Percentiles rank a stretch among this genome's conserved stretches.
These are phyloP conservation scores for Eupelmus urozonus DNA, from an alignment of 2,888 invertebrate genomes.

Conservation along the genomic window DNA sequence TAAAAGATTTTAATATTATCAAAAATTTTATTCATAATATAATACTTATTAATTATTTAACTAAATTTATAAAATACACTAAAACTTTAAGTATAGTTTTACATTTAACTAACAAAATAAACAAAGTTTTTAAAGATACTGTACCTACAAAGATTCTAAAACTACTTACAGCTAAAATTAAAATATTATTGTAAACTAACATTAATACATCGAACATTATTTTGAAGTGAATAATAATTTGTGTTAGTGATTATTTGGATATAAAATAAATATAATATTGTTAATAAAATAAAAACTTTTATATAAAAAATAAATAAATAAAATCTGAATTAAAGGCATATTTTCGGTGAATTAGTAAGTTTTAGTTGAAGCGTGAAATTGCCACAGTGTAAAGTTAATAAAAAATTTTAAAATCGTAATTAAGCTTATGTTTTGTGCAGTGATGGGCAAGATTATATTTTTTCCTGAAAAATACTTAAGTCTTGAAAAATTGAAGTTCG, in stretches of 20 bases:
- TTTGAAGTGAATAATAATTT: too few species aligned
- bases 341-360: too few species aligned
- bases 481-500: too few species aligned
- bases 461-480: too few species aligned
- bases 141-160: neutral
- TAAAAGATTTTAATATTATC: slow-evolving; percentile 13
- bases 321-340: too few species aligned
- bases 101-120: slow-evolving; percentile 3
- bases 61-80: slow-evolving; percentile 12
- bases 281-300: neutral
- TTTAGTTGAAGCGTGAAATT: too few species aligned
- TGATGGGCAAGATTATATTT: too few species aligned
- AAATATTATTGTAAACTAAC: neutral
- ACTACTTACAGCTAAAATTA: neutral
- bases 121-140: slow-evolving; percentile 7
- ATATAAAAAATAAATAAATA: too few species aligned
- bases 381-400: too few species aligned
- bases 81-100: neutral
- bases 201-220: neutral
- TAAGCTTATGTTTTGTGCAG: too few species aligned
- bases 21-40: slow-evolving; percentile 23
- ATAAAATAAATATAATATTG: neutral
- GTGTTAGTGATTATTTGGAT: neutral
- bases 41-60: slow-evolving; percentile 36
- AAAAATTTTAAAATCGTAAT: too few species aligned